Base-by-base conservation (phyloP, 1,140 invertebrate species). In the Subanguina moxae region DNA sequence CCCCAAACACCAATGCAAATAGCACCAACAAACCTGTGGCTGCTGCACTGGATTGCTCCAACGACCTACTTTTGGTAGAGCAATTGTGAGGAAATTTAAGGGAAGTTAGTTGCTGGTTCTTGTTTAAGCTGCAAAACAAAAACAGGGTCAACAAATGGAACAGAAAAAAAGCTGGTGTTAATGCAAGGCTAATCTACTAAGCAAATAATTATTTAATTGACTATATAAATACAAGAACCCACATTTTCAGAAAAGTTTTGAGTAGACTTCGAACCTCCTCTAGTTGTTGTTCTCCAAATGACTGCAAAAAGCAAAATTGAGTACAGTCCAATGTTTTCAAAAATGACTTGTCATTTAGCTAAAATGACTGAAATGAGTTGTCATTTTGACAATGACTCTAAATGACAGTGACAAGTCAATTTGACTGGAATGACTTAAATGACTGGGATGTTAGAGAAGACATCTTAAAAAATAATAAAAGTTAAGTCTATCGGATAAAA, bases 211-310 rank as follows among this genome's bases (percentile, higher is more conserved):
- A 21, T 30, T 70, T 65, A 19, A 30, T 30, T 5, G 3, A n/a
- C 17, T 59, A n/a, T n/a, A n/a, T 42, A 57, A 7, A 52, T 52
- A 7, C 3, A 52, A 25, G 15, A 25, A 64, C 74, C 59, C 46
- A 76, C 75, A 77, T 66, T 65, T 65, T 69, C 17, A 80, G 21
- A 45, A 76, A 76, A n/a, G 69, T 64, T 65, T 70, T 68, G 23
- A 76, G 46, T 17, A 80, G 17, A 11, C 48, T 61, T 13, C 75
- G 78, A 11, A 77, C 28, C 63, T 76, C 78, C 19, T 66, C 65
- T 42, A 76, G 56, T 68, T 76, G 46, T 21, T 64, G 27, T 28
- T 46, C 64, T 17, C 65, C 78, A 65, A 76, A 76, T 27, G 56
- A 21, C 75, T 76, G 0, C 11, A 46, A 11, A 38, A 38, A 38